Conservation (phyloP, 2,888 invertebrate genomes). For the Cremastobaeus sp. region DNA sequence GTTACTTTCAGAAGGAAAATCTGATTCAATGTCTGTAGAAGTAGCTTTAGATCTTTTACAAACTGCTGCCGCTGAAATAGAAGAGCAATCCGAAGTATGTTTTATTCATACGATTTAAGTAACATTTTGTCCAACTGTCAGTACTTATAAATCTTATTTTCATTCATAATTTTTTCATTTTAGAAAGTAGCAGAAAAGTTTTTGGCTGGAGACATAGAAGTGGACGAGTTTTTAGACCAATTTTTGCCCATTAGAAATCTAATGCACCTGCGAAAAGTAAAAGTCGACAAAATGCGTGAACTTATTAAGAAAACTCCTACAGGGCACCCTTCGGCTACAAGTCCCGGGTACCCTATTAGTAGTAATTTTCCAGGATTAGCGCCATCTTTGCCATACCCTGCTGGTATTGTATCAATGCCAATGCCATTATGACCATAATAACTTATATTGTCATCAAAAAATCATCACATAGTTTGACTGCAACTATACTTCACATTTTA, state of each 20-base stretch:
- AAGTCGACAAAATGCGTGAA: conserved; percentile 95
- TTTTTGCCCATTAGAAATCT: conserved; percentile 87
- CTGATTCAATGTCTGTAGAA: conserved; percentile 88
- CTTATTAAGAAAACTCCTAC: conserved; percentile 80
- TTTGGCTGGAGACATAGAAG: conserved; percentile 84
- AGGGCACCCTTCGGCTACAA: conserved; percentile 66
- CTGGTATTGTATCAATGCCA: conserved; percentile 87
- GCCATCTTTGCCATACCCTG: conserved; percentile 83
- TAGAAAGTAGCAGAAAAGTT: conserved; percentile 88
- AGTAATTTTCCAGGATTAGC: conserved; percentile 79
- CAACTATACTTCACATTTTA: neutral
- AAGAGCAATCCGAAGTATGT: conserved; percentile 91
- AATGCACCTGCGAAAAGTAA: conserved; percentile 91
- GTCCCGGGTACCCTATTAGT: conserved; percentile 69
- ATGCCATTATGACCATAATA: conserved; percentile 80
- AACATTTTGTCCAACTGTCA: neutral
- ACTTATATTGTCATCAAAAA: neutral
- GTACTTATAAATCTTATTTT: neutral
- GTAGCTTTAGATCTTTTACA: conserved; percentile 92
- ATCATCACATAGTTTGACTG: neutral
- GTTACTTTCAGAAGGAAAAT: conserved; percentile 83
- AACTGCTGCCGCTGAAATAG: conserved; percentile 93
- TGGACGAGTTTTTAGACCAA: conserved; percentile 91
- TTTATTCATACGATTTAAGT: too few species aligned
- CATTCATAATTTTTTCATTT: neutral